Conservation (phyloP, 1,140 invertebrate genomes). For the Sitophilus oryzae region DNA sequence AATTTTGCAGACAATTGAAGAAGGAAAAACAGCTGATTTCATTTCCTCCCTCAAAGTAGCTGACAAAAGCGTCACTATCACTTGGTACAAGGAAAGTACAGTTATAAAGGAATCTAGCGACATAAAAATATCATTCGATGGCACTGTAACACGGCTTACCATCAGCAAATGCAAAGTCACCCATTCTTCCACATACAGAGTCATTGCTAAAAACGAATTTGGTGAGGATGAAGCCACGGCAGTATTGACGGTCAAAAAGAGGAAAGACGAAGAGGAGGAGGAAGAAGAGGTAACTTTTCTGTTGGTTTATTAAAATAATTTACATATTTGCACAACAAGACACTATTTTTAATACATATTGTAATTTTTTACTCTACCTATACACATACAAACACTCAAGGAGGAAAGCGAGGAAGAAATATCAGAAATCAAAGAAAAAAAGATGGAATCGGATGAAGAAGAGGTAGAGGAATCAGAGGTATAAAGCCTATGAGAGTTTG, state of each 20-base stretch:
- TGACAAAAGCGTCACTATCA: conserved; percentile 72
- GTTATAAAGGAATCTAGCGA: conserved; percentile 64
- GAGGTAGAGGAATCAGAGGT: conserved; percentile 23
- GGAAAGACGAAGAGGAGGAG: conserved; percentile 37
- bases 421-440: conserved; percentile 9
- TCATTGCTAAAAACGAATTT: conserved; percentile 74
- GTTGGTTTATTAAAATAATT: not conserved
- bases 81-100: conserved; percentile 80
- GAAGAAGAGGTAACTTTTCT: conserved; percentile 16
- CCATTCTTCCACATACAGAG: conserved; percentile 69
- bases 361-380: not conserved
- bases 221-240: conserved; percentile 77
- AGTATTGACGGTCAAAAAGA: conserved; percentile 62
- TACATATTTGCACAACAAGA: not conserved
- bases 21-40: conserved; percentile 75
- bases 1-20: conserved; percentile 57
- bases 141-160: conserved; percentile 67
- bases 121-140: conserved; percentile 70
- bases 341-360: not conserved
- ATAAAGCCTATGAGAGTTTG: conserved; percentile 4
- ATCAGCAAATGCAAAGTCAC: conserved; percentile 65
- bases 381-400: not conserved
- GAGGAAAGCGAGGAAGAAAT: conserved; percentile 36
- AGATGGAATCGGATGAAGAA: conserved; percentile 17
- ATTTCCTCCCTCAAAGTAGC: conserved; percentile 62